Evolutionary conservation across 1,140 invertebrate genomes (phyloP).

Genomic region (Platyura marginata): DNA sequence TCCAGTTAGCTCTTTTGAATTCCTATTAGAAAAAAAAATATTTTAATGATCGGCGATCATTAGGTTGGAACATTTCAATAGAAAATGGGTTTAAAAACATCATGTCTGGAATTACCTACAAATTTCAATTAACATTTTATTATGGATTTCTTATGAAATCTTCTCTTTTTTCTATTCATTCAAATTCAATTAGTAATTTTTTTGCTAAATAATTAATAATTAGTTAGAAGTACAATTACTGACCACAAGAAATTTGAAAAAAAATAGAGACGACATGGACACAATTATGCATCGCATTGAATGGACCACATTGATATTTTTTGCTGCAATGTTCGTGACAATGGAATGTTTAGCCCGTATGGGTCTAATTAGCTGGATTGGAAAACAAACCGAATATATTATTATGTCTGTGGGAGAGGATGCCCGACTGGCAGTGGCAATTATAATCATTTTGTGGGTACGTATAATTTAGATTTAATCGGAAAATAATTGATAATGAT

Average conservation of each 20-base stretch:
- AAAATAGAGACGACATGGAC: slow-evolving; percentile 37
- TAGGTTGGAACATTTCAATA: too few relatives aligned
- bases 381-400: slow-evolving; percentile 40
- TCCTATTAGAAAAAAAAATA: too few relatives aligned
- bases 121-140: too few relatives aligned
- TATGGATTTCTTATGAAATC: too few relatives aligned
- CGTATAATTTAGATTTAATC: not conserved
- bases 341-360: slow-evolving; percentile 58
- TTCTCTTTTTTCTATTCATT: too few relatives aligned
- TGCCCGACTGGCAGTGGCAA: slow-evolving; percentile 43
- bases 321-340: slow-evolving; percentile 60
- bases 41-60: too few relatives aligned
- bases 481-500: slow-evolving; percentile 1
- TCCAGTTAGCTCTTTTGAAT: too few relatives aligned
- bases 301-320: slow-evolving; percentile 65
- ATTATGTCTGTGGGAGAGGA: slow-evolving; percentile 39
- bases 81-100: too few relatives aligned
- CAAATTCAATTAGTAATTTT: too few relatives aligned
- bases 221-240: too few relatives aligned
- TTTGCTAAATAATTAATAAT: too few relatives aligned
- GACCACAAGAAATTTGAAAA: slow-evolving; percentile 21
- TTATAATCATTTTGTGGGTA: slow-evolving; percentile 50
- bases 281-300: slow-evolving; percentile 52
- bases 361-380: slow-evolving; percentile 51
- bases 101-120: too few relatives aligned